Base-by-base conservation (phyloP, 2,797 vertebrate species). In the Gallinago solitaria region DNA sequence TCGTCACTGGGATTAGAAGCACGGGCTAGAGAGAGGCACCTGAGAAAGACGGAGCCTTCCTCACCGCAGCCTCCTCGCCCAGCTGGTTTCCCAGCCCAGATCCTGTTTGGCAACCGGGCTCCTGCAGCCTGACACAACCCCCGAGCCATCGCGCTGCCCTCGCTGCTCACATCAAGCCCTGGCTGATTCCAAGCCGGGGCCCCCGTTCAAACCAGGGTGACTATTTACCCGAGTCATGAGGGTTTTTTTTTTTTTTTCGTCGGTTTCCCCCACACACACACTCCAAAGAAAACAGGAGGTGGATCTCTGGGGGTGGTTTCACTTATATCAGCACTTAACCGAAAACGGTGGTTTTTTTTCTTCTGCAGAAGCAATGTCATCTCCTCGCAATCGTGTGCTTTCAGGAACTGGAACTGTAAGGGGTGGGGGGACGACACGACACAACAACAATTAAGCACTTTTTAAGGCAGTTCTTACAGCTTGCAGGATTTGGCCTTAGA, bases 91-190 rank as follows among this genome's bases (percentile, higher is more conserved):
- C 81, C 84, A 63, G 89, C 91, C 65, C 16, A 1, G 9, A 77
- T 77, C 95, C 93, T 92, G 87, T 90, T 95, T 95, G 87, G 77
- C 90, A 96, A 56, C 47, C 3, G 4, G 8, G 2, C 3, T 16
- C 24, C 15, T 74, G 45, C 83, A 56, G 54, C 20, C 86, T 75
- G 9, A 54, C 83, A 90, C 80, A 18, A 69, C 61, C 2, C 27
- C 24, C 17, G n/a, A 71, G 37, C 16, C 64, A 39, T 93, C 86
- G 90, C 93, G 91, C 93, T 94, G 91, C 90, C 90, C 85, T 92
- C 21, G 2, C 78, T 54, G 61, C 83, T 83, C 68, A 2, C 41
- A 30, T 12, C 1, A 5, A 73, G 73, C 71, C 65, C 59, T 68
- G 3, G 7, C 43, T 60, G 89, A 45, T 83, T 65, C 90, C 83